Base-by-base conservation (phyloP, 2,888 invertebrate genomes). In the Selenia dentaria region DNA sequence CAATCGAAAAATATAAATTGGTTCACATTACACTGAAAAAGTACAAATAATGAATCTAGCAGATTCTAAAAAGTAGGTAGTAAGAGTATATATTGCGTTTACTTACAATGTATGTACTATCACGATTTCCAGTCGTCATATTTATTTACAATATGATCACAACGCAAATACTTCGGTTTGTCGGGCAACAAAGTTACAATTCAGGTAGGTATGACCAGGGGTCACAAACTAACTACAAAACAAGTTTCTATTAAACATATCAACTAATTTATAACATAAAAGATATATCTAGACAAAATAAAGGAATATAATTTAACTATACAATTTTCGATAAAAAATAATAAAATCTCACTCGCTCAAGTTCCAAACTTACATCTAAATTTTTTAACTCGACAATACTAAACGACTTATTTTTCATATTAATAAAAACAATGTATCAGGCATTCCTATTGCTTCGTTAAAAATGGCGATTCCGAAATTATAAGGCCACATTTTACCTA, bases 221-320 rank as follows among this genome's bases (percentile, higher is more conserved):
- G 18, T 29, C 10, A 13, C 10, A 22, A 28, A 12, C 24, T 16
- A 18, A 25, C 36, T 22, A 25, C 12, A 6, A 28, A 41, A 47
- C 32, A 40, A 46, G 18, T 22, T 47, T 29, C 40, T 51, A 54
- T 51, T 60, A 57, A 57, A 60, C 55, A 71, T 72, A 68, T 68
- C 68, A 65, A 56, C 63, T 58, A 67, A 62, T 62, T 59, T 58
- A 69, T 63, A 70, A 74, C 55, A 65, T 67, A 60, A 62, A 64
- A 57, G 61, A 51, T 25, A 62, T 59, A 49, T 68, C 57, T 64
- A 66, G 67, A 69, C 69, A 67, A 73, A 78, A 77, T 76, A 79
- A 76, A 78, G 70, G 71, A 75, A 79, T 81, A 79, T 76, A 78
- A 77, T 79, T 79, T 74, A 77, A 72, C 76, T 81, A 78, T 74